Base-by-base conservation (phyloP, 2,797 vertebrate genomes). In the Saguinus oedipus region DNA sequence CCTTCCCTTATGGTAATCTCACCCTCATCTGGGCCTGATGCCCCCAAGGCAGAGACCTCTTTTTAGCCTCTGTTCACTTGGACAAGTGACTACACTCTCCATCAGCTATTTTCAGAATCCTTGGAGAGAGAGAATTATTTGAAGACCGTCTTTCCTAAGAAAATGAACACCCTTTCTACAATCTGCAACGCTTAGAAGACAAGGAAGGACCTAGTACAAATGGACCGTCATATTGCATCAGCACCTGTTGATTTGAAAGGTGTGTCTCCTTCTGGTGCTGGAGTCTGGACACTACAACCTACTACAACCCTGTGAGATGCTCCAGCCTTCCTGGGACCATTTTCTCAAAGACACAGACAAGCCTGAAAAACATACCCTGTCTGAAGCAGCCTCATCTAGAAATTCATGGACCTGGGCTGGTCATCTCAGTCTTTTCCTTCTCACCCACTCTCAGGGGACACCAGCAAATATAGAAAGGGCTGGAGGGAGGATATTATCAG, bases 381-480 rank as follows among this genome's bases (percentile, higher is more conserved):
- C 27, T 80, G 33, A 81, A 68, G 64, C 50, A 79, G 53, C 26
- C 24, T 36, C 59, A 14, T 94, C 78, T 72, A 94, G n/a, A 90
- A 87, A 92, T 39, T 36, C 39, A 85, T 1, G 15, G 39, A 68
- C 27, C 26, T 39, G 13, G 11, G 39, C 61, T 59, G 30, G 75
- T 94, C 57, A 68, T 39, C 36, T 55, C 42, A 53, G 75, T 55
- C 80, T 53, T 93, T 27, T 33, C 27, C 89, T 95, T 95, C 50
- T 27, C 53, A 19, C 30, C 79, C 24, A 57, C 39, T 26, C 27
- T 70, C 57, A 89, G 46, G 59, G 61, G 46, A 79, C 46, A 92
- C 20, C 68, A 94, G 48, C 30, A 92, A 95, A 83, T 83, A 74
- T 9, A 93, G 80, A 83, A 93, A 88, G 27, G 59, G 17, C 46